Percentiles rank a stretch among this genome's conserved stretches.
These are phyloP conservation scores for Procambarus clarkii DNA, from an alignment of 1,140 invertebrate species.

Conservation along the genomic window DNA sequence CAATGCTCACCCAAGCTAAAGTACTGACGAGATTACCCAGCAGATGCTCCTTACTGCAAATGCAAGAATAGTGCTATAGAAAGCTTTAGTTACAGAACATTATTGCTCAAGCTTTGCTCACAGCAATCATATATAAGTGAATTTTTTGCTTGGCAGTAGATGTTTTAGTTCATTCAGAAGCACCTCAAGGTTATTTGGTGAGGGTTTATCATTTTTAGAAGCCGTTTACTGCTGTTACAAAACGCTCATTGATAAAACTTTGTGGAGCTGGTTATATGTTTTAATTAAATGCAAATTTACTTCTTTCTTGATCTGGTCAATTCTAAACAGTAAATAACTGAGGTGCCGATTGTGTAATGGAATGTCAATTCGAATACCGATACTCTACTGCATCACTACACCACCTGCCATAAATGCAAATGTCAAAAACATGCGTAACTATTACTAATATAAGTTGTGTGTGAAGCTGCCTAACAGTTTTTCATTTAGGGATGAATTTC, in stretches of 20 bases:
- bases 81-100: neutral
- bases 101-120: neutral
- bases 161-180: neutral
- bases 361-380: no score
- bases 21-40: neutral
- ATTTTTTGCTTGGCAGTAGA: neutral
- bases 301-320: no score
- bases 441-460: no score
- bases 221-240: neutral
- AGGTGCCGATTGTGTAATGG: no score
- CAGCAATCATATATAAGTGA: neutral
- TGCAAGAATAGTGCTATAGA: neutral
- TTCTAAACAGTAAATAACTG: no score
- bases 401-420: no score
- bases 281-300: no score
- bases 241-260: neutral
- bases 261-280: neutral
- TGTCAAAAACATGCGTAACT: no score
- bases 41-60: neutral
- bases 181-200: neutral
- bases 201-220: neutral
- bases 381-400: no score
- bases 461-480: no score
- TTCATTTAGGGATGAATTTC: no score
- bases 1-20: neutral